phyloP scores from a whole-genome alignment of 2,888 invertebrate species.

The Apamea epomidion region DNA sequence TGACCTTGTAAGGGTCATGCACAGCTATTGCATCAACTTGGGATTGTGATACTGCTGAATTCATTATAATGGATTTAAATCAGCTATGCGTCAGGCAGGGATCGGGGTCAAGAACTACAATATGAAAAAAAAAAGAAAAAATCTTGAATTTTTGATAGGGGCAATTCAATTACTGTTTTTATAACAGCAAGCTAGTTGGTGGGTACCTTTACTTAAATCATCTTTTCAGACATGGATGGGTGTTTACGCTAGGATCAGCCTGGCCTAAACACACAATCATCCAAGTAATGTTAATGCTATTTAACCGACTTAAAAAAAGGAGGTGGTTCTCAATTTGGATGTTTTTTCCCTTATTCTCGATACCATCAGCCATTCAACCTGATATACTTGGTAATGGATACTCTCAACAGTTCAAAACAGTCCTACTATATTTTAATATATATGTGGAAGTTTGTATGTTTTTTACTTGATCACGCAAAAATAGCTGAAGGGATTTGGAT shows the following conservation, averaged over 20 bases:
- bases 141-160: too few species aligned
- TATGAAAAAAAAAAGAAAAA: not conserved
- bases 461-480: not conserved
- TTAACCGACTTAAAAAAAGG: too few species aligned
- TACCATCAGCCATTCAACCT: not conserved
- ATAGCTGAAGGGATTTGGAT: too few species aligned
- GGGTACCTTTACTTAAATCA: not conserved
- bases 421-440: too few species aligned
- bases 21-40: not conserved
- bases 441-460: not conserved
- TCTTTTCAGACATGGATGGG: not conserved
- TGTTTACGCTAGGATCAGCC: not conserved
- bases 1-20: not conserved
- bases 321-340: too few species aligned
- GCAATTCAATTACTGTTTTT: not conserved
- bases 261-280: not conserved
- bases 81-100: not conserved
- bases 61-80: conserved; percentile 12
- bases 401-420: not conserved
- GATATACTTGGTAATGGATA: not conserved
- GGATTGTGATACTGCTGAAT: not conserved
- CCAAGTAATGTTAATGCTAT: not conserved
- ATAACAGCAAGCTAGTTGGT: not conserved
- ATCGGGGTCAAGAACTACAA: not conserved
- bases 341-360: not conserved